phyloP scores from a whole-genome alignment of 1,140 invertebrate species.

The Heliconius hermathena region DNA sequence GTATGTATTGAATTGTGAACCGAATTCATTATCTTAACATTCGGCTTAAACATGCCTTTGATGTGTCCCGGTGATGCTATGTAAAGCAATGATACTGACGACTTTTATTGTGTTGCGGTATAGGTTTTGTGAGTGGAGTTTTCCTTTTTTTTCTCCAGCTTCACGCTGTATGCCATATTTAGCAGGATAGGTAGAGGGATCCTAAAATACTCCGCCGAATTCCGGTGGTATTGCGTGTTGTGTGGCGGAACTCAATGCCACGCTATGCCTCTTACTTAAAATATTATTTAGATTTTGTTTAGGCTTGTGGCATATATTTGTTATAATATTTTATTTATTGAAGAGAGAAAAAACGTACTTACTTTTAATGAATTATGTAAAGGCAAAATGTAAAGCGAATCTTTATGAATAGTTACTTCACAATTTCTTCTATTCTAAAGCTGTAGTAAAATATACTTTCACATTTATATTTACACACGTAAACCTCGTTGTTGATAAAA shows the following conservation, averaged over 20 bases:
- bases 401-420: background rate
- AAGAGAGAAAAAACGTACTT: no score
- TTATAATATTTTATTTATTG: no score
- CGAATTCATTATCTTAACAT: slow-evolving; percentile 19
- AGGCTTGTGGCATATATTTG: no score
- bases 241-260: no score
- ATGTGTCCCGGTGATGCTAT: background rate
- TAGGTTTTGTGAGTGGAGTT: background rate
- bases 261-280: no score
- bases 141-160: background rate
- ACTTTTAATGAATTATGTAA: background rate
- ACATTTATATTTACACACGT: slow-evolving; percentile 5
- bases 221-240: no score
- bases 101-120: no score
- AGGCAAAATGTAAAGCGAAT: background rate
- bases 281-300: no score
- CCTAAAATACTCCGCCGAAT: no score
- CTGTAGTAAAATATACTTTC: background rate
- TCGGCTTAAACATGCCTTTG: slow-evolving; percentile 6
- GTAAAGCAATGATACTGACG: background rate
- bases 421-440: background rate
- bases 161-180: no score
- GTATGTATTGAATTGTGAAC: slow-evolving; percentile 7
- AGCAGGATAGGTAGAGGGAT: no score
- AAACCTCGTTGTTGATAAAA: background rate